Percentiles rank a stretch among this genome's conserved stretches.
Conservation (phyloP, 2,797 vertebrate species). For the Phaenicophaeus curvirostris region DNA sequence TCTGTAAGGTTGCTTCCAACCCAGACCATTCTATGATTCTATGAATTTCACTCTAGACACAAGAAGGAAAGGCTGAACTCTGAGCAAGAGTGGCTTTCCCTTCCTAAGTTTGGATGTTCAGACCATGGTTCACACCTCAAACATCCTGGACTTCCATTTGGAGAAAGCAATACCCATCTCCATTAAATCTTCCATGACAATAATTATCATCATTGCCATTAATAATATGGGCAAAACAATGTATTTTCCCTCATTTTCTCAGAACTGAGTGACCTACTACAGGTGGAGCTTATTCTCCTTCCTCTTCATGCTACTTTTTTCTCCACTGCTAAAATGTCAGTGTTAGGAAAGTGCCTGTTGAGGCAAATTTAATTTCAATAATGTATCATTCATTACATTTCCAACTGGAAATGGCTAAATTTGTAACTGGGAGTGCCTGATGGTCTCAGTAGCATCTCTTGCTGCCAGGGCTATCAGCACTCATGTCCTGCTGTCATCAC, state of each 20-base stretch:
- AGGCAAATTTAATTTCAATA: not conserved
- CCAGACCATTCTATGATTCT: no score
- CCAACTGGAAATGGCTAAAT: not conserved
- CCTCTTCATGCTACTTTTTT: not conserved
- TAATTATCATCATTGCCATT: not conserved
- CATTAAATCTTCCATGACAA: not conserved
- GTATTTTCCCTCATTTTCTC: not conserved
- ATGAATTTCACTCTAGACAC: not conserved
- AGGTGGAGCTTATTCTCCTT: not conserved
- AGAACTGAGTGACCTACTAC: not conserved
- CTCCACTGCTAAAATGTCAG: not conserved
- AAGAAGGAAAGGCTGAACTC: not conserved
- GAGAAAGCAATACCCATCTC: not conserved
- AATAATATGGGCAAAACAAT: not conserved
- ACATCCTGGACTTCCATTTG: not conserved
- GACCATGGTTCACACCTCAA: not conserved
- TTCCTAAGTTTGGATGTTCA: not conserved
- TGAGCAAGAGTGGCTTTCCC: not conserved
- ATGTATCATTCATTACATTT: not conserved
- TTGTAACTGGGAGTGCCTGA: not conserved
- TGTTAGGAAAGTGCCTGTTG: not conserved
- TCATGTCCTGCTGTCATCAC: no score
- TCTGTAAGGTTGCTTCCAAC: no score
- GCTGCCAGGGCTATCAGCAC: rapidly evolving
- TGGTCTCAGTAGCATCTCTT: not conserved